These are phyloP conservation scores for Squalus acanthias DNA, from an alignment of 2,797 vertebrate genomes.

Conservation along the genomic window DNA sequence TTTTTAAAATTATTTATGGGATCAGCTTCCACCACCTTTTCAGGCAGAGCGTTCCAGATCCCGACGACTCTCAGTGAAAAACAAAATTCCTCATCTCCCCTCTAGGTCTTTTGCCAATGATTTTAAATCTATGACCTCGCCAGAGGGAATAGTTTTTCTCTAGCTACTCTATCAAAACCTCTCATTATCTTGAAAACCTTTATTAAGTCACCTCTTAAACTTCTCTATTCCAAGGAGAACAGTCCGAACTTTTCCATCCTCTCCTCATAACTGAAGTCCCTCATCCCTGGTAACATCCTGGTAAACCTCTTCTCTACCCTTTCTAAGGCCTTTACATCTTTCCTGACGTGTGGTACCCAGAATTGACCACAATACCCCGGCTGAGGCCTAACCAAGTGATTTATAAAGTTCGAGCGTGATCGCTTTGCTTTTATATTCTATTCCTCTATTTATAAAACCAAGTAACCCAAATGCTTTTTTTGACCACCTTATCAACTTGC, in stretches of 20 bases:
- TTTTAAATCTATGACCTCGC: neutral
- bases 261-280: neutral
- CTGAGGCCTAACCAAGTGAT: neutral
- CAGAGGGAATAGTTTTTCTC: neutral
- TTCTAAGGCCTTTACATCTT: neutral
- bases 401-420: neutral
- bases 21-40: neutral
- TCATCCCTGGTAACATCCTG: neutral
- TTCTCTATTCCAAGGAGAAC: neutral
- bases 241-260: neutral
- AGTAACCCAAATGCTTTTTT: neutral
- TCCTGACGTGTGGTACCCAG: neutral
- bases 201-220: neutral
- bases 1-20: neutral
- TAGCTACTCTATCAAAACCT: neutral
- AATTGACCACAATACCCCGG: neutral
- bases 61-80: neutral
- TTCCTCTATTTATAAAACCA: neutral
- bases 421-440: neutral
- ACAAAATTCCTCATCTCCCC: neutral
- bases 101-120: neutral
- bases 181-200: neutral
- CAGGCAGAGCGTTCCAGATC: neutral
- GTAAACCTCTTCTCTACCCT: neutral
- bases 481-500: neutral